These are phyloP conservation scores for Danio choprae DNA, from an alignment of 2,797 vertebrate genomes.

Conservation along the genomic window DNA sequence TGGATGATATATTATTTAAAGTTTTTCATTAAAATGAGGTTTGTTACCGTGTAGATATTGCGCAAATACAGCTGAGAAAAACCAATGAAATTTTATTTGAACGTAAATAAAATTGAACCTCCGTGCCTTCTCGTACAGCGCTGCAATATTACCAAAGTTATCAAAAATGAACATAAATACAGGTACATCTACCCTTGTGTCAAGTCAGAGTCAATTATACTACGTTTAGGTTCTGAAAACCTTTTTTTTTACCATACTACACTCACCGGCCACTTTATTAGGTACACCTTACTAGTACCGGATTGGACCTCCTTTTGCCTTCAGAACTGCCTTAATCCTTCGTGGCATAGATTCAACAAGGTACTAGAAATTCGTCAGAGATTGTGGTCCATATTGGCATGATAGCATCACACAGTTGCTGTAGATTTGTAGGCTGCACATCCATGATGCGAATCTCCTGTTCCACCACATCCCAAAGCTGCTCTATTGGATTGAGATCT, in stretches of 20 bases:
- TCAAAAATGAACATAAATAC: slow-evolving; percentile 20
- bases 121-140: slow-evolving; percentile 51
- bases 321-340: too few species aligned
- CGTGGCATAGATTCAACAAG: too few species aligned
- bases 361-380: too few species aligned
- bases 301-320: too few species aligned
- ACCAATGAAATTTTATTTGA: slow-evolving; percentile 27
- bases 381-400: too few species aligned
- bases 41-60: slow-evolving; percentile 22
- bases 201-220: slow-evolving; percentile 46
- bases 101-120: slow-evolving; percentile 36
- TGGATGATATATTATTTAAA: slow-evolving; percentile 41
- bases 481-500: too few species aligned
- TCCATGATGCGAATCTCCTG: too few species aligned
- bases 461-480: too few species aligned
- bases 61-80: slow-evolving; percentile 37
- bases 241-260: slow-evolving; percentile 24
- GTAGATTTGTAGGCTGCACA: too few species aligned
- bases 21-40: slow-evolving; percentile 30
- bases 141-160: slow-evolving; percentile 8
- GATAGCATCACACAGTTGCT: too few species aligned
- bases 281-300: too few species aligned
- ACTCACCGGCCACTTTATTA: too few species aligned
- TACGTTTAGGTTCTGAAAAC: slow-evolving; percentile 51
- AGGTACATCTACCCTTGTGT: slow-evolving; percentile 4